Evolutionary conservation across 2,888 invertebrate species (phyloP).

Genomic region (Hedychridium roseum): DNA sequence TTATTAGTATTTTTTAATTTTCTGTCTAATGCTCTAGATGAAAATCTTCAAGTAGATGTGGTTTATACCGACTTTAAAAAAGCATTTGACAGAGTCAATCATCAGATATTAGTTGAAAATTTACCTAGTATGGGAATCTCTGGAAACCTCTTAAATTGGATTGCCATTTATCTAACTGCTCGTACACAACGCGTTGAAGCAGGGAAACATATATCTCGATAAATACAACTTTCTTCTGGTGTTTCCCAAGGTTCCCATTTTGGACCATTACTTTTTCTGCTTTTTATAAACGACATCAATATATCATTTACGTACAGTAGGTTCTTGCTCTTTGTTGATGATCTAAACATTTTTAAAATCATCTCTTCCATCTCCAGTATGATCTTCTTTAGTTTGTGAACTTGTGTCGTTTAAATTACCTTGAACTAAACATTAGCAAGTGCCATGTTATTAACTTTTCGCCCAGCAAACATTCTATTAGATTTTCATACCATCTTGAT

Average conservation of each 20-base stretch:
- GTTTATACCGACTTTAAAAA: no score
- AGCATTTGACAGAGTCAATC: no score
- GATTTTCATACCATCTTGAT: no score
- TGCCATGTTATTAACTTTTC: neutral
- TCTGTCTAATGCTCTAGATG: no score
- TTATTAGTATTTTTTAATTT: no score
- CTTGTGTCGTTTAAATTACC: neutral
- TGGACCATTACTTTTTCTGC: neutral
- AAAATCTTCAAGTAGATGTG: no score
- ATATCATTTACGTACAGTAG: neutral
- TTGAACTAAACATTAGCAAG: neutral
- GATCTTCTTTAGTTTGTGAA: neutral
- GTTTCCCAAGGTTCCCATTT: neutral
- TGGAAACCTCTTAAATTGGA: neutral
- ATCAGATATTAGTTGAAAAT: neutral
- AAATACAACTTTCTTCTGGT: neutral
- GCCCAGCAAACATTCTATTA: neutral
- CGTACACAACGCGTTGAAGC: neutral
- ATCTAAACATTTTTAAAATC: neutral
- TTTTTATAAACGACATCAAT: neutral
- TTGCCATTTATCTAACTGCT: neutral
- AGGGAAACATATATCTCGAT: neutral
- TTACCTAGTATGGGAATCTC: neutral
- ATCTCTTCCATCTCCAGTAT: neutral
- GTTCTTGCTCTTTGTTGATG: neutral